These are phyloP conservation scores for Phengaris arion DNA, from an alignment of 2,888 invertebrate genomes.

Conservation along the genomic window DNA sequence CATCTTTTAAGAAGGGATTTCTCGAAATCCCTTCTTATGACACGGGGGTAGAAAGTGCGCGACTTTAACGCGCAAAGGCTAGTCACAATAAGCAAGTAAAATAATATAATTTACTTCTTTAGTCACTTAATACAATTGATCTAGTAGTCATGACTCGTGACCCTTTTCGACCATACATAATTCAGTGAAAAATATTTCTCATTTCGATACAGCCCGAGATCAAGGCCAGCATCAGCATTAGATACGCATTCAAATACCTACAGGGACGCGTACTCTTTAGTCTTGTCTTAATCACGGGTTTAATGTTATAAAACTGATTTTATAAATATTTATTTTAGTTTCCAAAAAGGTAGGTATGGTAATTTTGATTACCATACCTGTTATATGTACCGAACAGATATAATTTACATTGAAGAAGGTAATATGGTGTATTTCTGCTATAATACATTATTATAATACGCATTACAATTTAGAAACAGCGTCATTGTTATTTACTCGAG, in stretches of 20 bases:
- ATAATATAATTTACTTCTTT: background rate
- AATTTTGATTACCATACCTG: too few species aligned
- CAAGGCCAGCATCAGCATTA: background rate
- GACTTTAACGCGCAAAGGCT: too few species aligned
- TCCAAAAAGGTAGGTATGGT: too few species aligned
- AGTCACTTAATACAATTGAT: background rate
- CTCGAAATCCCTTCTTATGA: too few species aligned
- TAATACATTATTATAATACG: too few species aligned
- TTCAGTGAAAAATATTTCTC: background rate
- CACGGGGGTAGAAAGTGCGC: too few species aligned
- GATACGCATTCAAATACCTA: background rate
- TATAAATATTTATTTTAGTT: too few species aligned
- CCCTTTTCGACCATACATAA: background rate
- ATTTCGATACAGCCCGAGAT: constrained; percentile 7
- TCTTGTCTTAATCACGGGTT: background rate
- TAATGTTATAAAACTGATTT: too few species aligned
- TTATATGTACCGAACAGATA: too few species aligned
- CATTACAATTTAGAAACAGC: background rate
- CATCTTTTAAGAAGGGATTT: too few species aligned
- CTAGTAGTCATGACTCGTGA: background rate
- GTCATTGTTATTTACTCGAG: background rate
- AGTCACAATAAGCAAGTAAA: background rate
- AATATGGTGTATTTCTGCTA: too few species aligned
- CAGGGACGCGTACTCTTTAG: background rate
- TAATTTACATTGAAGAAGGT: too few species aligned